Base-by-base conservation (phyloP, 2,888 invertebrate species). In the Sussaba pulchella region DNA sequence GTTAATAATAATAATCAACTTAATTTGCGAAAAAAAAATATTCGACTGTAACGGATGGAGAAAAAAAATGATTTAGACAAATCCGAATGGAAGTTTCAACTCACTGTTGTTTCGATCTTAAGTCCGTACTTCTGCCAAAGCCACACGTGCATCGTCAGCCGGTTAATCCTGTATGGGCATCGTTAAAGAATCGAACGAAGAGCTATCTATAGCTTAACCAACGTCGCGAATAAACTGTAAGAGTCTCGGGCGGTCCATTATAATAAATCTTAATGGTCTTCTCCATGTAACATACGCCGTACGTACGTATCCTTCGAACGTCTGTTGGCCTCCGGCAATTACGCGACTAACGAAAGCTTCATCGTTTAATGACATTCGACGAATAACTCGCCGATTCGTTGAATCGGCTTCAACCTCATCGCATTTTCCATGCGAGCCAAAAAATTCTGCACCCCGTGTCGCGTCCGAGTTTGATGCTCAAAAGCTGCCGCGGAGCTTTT, bases 211-310 rank as follows among this genome's bases (percentile, higher is more conserved):
- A 74, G 64, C 72, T 77, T 80, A 70, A 81, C 77, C 72, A 72
- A 82, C 82, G 73, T 82, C 78, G 82, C 80, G 82, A 82, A 80
- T 75, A 82, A 82, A 82, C 78, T 75, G 77, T 67, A 71, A 39
- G 43, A 57, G 76, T 61, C 59, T 14, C 12, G 4, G 21, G 31
- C 10, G 45, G 59, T 59, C 59, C 26, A 69, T 54, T 80, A 75
- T 82, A 82, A 82, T 80, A 79, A 80, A 80, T 82, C 82, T 67
- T 67, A 71, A 63, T 39, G 63, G 75, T 31, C 54, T n/a, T 19
- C 31, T 54, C 54, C 26, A 31, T 54, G n/a, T 14, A 31, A 24
- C n/a, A 54, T 54, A 31, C 21, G 21, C 6, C n/a, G 26, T 12
- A 69, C n/a, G 26, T 12, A 69, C 31, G 6, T 41, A 47, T 41